Conservation (phyloP, 2,797 vertebrate species). For the Pagetopsis macropterus region DNA sequence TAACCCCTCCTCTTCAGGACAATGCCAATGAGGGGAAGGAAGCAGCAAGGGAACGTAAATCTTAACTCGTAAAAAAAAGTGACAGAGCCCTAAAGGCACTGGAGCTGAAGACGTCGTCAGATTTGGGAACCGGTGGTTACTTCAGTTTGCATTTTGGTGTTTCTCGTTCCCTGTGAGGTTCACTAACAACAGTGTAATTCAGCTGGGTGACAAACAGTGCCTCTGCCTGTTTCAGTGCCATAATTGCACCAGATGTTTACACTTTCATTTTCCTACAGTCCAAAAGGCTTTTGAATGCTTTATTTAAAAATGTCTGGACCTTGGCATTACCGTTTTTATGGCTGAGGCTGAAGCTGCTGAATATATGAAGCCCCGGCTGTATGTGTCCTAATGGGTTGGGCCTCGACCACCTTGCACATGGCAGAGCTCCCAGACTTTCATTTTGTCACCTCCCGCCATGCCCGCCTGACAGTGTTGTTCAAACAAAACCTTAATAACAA, state of each 20-base stretch:
- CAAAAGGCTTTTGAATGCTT: conserved; percentile 11
- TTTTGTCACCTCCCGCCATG: conserved; percentile 44
- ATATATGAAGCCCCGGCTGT: conserved; percentile 27
- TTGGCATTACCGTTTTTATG: conserved; percentile 30
- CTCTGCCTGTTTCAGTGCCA: conserved; percentile 32
- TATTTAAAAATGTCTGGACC: conserved; percentile 15
- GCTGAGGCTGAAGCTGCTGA: conserved; percentile 30
- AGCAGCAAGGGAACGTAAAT: conserved; percentile 37
- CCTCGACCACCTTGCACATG: conserved; percentile 50
- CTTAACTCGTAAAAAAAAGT: conserved; percentile 36
- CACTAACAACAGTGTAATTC: conserved; percentile 11
- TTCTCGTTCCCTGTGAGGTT: conserved; percentile 4
- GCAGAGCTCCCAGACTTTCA: conserved; percentile 54
- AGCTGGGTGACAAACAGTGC: conserved; percentile 43
- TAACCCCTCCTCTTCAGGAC: conserved; percentile 57
- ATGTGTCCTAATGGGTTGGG: conserved; percentile 44
- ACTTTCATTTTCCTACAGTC: conserved; percentile 19
- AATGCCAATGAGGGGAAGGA: conserved; percentile 16
- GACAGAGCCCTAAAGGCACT: conserved; percentile 11
- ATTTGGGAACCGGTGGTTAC: conserved; percentile 16
- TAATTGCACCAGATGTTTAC: conserved; percentile 47
- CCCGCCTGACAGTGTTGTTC: conserved; percentile 36
- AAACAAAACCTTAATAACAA: conserved; percentile 44
- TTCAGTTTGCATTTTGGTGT: background rate
- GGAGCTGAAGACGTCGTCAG: background rate